A percentile compares a stretch with the other conserved stretches of the same genome.
These are phyloP conservation scores for Malurus melanocephalus DNA, from an alignment of 2,113 vertebrate genomes.

Conservation along the genomic window DNA sequence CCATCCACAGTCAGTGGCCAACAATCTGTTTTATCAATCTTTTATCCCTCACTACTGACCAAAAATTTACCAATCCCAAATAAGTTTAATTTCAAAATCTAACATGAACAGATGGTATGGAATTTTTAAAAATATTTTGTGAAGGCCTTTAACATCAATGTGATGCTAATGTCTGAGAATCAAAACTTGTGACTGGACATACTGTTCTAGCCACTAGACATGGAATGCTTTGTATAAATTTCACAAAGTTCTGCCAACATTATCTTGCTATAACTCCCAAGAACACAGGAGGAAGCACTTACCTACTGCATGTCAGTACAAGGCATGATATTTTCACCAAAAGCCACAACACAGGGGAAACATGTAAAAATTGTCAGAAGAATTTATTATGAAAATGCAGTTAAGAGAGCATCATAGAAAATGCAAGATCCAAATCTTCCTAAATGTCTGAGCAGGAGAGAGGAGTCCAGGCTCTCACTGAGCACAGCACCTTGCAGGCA, in stretches of 20 bases:
- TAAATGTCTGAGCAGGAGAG: not conserved
- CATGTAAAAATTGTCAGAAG: not conserved
- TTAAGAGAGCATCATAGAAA: not conserved
- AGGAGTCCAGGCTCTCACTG: not conserved
- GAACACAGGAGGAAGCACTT: not conserved
- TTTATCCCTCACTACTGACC: not conserved
- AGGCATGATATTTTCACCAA: not conserved
- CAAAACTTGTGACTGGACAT: not conserved
- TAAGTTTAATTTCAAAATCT: not conserved
- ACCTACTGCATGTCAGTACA: not conserved
- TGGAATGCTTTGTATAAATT: not conserved
- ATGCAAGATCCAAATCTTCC: not conserved
- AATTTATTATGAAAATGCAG: not conserved
- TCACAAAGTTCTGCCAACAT: not conserved
- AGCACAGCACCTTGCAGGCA: not conserved
- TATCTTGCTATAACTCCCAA: not conserved
- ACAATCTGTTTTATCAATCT: not conserved
- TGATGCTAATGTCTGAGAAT: not conserved
- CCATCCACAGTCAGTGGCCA: not conserved
- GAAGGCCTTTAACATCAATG: not conserved
- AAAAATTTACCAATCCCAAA: not conserved
- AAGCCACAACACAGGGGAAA: not conserved
- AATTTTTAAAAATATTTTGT: not conserved
- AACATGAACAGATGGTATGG: not conserved
- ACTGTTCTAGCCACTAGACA: not conserved